Evolutionary conservation across 2,888 invertebrate genomes (phyloP), one percentile per base, ranked within the genome.

Genomic region (Nomada lathburiana): DNA sequence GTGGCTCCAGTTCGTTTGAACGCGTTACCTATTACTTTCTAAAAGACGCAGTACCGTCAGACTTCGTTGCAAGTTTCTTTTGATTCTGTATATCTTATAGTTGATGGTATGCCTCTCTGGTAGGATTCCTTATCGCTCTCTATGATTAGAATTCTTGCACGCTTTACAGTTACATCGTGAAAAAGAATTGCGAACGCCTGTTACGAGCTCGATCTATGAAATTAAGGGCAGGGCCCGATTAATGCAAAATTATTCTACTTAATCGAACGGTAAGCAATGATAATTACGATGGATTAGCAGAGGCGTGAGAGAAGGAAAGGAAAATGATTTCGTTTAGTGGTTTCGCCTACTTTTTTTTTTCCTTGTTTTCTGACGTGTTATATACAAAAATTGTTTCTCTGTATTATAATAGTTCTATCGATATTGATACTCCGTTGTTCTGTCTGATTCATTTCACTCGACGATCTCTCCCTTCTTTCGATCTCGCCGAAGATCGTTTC

Each of bases 161-260:
- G 80, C 67, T 82, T 83, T 83, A 70, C 73, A 59, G 80, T 87
- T 87, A 83, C 63, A 62, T 47, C 82, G 76, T 77, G 67, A 72
- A 77, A 75, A 76, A 71, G 20, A 47, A 52, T 50, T 74, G 76
- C 82, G 73, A 77, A 79, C 80, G 79, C 69, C 47, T 26, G 59
- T 76, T 77, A 79, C 47, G 73, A 72, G 82, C 67, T 70, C 76
- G 42, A 68, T 83, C 74, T 65, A 76, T 68, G 68, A 81, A 81
- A 76, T 59, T 79, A 65, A 67, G 60, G 63, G 72, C 60, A 36
- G 52, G 80, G 86, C 85, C 86, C 74, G 80, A 85, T 82, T 85
- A 86, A 89, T 85, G 86, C 86, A 86, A 86, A 87, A 87, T 71
- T 82, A 86, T 69, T 79, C 84, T 84, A 81, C 81, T 83, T 64